Conservation (phyloP, 2,797 vertebrate species). For the Buphagus erythrorhynchus region DNA sequence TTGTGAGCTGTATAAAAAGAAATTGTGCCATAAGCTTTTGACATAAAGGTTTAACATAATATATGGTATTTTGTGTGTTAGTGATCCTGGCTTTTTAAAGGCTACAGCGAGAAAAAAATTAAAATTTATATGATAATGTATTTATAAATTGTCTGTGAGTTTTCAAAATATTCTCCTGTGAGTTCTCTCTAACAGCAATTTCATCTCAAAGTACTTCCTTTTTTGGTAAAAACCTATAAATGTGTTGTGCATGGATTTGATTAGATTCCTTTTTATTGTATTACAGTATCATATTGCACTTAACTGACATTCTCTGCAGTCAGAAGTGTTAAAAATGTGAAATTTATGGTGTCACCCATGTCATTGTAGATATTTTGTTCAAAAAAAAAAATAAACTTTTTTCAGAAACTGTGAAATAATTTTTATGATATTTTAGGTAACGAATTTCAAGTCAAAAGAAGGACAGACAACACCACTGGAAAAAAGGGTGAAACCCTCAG, state of each 20-base stretch:
- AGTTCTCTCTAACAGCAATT: slow-evolving; percentile 50
- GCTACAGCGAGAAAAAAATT: neutral
- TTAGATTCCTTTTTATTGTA: slow-evolving; percentile 62
- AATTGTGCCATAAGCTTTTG: slow-evolving; percentile 63
- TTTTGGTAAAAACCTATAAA: slow-evolving; percentile 63
- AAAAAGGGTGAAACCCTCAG: neutral
- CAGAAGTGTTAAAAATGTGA: slow-evolving; percentile 46
- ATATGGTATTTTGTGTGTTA: slow-evolving; percentile 53
- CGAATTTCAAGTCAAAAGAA: neutral
- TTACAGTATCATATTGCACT: slow-evolving; percentile 44
- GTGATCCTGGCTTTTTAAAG: slow-evolving; percentile 58
- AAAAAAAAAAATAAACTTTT: slow-evolving; percentile 77
- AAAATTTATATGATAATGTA: slow-evolving; percentile 3
- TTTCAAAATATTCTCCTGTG: slow-evolving; percentile 54
- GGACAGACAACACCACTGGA: neutral
- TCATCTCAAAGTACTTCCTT: slow-evolving; percentile 48
- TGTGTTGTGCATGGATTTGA: slow-evolving; percentile 67
- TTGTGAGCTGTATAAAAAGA: slow-evolving; percentile 36
- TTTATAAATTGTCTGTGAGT: slow-evolving; percentile 62
- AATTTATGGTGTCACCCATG: slow-evolving; percentile 48
- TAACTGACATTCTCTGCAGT: slow-evolving; percentile 13
- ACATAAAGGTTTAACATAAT: slow-evolving; percentile 32
- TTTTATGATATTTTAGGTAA: neutral
- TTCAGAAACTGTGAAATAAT: slow-evolving; percentile 31
- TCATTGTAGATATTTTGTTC: slow-evolving; percentile 70